These are phyloP conservation scores for Batillaria attramentaria DNA, from an alignment of 1,140 invertebrate genomes.

Conservation along the genomic window DNA sequence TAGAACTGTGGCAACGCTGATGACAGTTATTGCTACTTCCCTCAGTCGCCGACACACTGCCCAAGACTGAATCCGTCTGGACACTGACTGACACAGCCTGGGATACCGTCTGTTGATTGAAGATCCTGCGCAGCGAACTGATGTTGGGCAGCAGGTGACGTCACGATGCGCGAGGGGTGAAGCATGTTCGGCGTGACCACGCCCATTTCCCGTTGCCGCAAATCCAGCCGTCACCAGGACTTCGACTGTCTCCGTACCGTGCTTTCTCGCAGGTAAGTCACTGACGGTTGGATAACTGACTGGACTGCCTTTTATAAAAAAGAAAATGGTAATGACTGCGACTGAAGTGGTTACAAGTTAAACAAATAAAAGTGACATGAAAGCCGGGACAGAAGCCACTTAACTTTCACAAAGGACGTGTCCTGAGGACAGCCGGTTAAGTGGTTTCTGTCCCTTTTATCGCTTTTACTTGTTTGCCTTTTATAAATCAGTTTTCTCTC, in stretches of 20 bases:
- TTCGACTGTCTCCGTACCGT: constrained; percentile 47
- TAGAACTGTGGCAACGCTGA: neutral
- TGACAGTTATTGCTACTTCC: neutral
- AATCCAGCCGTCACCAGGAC: constrained; percentile 32
- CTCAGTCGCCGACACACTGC: neutral
- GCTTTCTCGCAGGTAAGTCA: constrained; percentile 43
- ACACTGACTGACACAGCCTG: neutral
- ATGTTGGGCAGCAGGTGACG: neutral
- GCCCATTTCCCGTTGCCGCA: constrained; percentile 40
- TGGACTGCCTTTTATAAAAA: too few relatives aligned
- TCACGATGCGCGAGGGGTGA: constrained; percentile 6
- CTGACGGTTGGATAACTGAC: too few relatives aligned
- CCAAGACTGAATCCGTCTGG: neutral
- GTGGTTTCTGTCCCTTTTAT: too few relatives aligned
- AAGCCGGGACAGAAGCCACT: too few relatives aligned
- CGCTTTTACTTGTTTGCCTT: too few relatives aligned
- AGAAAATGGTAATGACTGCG: too few relatives aligned
- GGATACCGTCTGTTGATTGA: neutral
- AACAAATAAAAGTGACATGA: too few relatives aligned
- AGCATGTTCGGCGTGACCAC: constrained; percentile 48
- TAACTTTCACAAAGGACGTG: too few relatives aligned
- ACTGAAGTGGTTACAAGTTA: too few relatives aligned
- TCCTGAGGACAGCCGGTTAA: too few relatives aligned
- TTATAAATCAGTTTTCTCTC: too few relatives aligned
- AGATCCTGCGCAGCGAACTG: too few relatives aligned